phyloP scores from a whole-genome alignment of 2,113 vertebrate genomes.

The Urocitellus parryii region DNA sequence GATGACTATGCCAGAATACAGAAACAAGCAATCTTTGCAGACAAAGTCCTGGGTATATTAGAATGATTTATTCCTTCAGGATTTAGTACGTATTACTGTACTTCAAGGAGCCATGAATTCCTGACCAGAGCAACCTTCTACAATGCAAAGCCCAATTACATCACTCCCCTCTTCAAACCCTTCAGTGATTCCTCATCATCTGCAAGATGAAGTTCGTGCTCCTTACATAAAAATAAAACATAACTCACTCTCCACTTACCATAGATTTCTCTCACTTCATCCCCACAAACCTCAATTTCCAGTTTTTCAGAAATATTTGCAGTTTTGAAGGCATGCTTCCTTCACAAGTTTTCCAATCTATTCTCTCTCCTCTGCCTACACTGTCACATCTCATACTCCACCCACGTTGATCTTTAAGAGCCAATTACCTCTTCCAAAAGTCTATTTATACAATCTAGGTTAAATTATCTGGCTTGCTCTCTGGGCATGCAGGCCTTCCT shows the following conservation, averaged over 20 bases:
- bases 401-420: conserved; percentile 11
- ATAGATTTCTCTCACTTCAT: background rate
- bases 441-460: background rate
- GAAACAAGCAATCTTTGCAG: background rate
- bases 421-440: background rate
- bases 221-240: background rate
- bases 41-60: background rate
- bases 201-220: background rate
- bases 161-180: background rate
- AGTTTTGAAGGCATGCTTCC: background rate
- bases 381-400: background rate
- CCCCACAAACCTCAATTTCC: background rate
- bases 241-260: background rate
- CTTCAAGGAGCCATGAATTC: background rate
- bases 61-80: background rate
- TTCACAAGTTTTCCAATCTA: background rate
- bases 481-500: background rate
- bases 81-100: background rate
- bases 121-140: background rate
- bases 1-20: background rate
- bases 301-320: background rate
- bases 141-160: background rate
- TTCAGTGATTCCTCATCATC: background rate
- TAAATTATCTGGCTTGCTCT: background rate
- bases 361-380: background rate